Base-by-base conservation (phyloP, 2,888 invertebrate species). In the Anarsia innoxiella region DNA sequence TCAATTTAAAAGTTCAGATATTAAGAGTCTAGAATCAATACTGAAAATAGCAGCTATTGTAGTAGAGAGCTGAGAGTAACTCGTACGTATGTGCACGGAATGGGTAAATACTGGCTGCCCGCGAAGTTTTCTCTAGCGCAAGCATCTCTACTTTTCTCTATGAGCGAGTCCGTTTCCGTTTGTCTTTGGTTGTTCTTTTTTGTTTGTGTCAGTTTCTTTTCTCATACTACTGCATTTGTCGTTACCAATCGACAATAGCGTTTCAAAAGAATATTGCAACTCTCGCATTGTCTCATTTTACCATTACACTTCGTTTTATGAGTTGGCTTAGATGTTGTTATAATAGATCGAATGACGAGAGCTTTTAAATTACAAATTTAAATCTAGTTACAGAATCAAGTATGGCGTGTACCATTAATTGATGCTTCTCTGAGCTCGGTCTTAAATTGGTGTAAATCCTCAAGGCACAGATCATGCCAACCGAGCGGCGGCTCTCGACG, bases 401-500 rank as follows among this genome's bases (percentile, higher is more conserved):
- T 60, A 61, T 62, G 61, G 60, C 62, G 65, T 49, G 56, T 62
- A 48, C 53, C 59, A 71, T 77, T 80, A 82, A 82, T 79, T 79
- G 78, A 82, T 66, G 76, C 65, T 57, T 66, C 67, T 66, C 65
- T 66, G 69, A 67, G 66, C 67, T 66, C 67, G 66, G 72, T 70
- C 74, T 75, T 76, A 75, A 79, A 83, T 80, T 80, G 77, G 76
- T 79, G 75, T 74, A 78, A 82, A 82, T 84, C 79, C 82, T 83
- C 76, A 78, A 80, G 80, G 79, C 75, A 75, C 76, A 79, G 82
- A 83, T 82, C 79, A 82, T 75, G 71, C 68, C 73, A 66, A 66
- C 69, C 69, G 72, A 74, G 73, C 70, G 73, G 58, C 68, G 66
- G 74, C 74, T 67, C 82, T 76, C 77, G 61, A 71, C 75, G 76